These are phyloP conservation scores for Hirtodrosophila alboralis DNA, from an alignment of 2,888 invertebrate genomes.

Conservation along the genomic window DNA sequence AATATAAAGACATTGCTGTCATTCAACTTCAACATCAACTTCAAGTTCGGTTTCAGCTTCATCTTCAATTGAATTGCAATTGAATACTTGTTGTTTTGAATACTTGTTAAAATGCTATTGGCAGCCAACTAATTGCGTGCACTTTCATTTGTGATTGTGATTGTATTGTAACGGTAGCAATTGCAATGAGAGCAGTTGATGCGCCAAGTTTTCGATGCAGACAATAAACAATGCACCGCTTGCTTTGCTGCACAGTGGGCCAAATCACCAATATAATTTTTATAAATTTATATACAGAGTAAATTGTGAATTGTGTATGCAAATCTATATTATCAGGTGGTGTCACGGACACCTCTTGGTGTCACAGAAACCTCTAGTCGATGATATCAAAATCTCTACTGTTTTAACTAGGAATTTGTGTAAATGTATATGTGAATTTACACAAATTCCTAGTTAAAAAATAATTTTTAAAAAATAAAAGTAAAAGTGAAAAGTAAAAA, in stretches of 20 bases:
- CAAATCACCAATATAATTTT: too few relatives aligned
- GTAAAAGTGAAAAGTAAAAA: too few relatives aligned
- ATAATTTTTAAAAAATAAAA: too few relatives aligned
- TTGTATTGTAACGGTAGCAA: constrained; percentile 28
- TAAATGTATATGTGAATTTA: too few relatives aligned
- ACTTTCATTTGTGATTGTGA: constrained; percentile 65
- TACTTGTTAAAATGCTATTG: constrained; percentile 66
- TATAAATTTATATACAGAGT: too few relatives aligned
- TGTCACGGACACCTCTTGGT: too few relatives aligned
- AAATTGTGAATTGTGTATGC: too few relatives aligned
- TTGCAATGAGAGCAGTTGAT: constrained; percentile 62
- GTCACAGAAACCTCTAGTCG: too few relatives aligned
- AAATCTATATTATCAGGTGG: too few relatives aligned
- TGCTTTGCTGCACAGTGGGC: constrained; percentile 61
- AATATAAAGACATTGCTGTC: constrained; percentile 53
- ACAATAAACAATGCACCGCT: constrained; percentile 36
- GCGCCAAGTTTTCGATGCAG: constrained; percentile 59
- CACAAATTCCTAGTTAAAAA: too few relatives aligned
- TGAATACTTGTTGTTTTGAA: constrained; percentile 37
- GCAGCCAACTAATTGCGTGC: constrained; percentile 47
- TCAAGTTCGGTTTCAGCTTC: not conserved
- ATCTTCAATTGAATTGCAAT: constrained; percentile 58
- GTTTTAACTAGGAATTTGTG: too few relatives aligned
- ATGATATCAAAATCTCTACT: too few relatives aligned
- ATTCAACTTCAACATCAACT: constrained; percentile 41